phyloP scores from a whole-genome alignment of 2,888 invertebrate species.

The Aphrophora alni region DNA sequence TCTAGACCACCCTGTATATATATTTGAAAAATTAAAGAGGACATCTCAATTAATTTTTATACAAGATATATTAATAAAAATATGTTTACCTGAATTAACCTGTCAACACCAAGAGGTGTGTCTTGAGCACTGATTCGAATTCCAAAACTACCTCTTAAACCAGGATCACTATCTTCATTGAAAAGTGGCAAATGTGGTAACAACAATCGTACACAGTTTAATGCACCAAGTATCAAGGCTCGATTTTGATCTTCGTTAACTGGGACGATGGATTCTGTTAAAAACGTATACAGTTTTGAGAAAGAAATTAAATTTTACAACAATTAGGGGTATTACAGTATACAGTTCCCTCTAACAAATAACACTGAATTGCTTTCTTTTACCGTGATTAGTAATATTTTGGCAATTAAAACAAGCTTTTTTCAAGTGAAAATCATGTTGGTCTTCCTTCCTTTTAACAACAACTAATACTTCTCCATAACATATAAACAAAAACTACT shows the following conservation, averaged over 20 bases:
- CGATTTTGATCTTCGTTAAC: slow-evolving; percentile 61
- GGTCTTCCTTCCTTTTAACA: no score
- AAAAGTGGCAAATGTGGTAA: slow-evolving; percentile 57
- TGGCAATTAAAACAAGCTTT: no score
- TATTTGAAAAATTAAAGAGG: no score
- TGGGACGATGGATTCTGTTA: slow-evolving; percentile 65
- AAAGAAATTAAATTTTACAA: no score
- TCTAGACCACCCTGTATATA: no score
- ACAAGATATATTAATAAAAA: background rate
- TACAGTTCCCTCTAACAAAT: no score
- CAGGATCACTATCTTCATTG: slow-evolving; percentile 45
- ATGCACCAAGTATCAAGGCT: slow-evolving; percentile 63
- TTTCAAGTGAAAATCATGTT: no score
- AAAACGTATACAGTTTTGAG: background rate
- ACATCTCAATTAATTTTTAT: no score
- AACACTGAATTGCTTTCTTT: background rate
- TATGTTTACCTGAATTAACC: slow-evolving; percentile 55
- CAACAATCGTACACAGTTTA: slow-evolving; percentile 66
- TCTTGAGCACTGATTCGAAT: slow-evolving; percentile 53
- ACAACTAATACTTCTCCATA: no score
- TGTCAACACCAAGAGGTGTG: slow-evolving; percentile 54
- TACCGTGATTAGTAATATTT: no score
- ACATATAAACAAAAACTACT: no score
- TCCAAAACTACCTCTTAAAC: slow-evolving; percentile 55
- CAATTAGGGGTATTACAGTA: no score